A percentile compares a stretch with the other conserved stretches of the same genome.
These are phyloP conservation scores for Antechinus flavipes DNA, from an alignment of 2,113 vertebrate species.

Conservation along the genomic window DNA sequence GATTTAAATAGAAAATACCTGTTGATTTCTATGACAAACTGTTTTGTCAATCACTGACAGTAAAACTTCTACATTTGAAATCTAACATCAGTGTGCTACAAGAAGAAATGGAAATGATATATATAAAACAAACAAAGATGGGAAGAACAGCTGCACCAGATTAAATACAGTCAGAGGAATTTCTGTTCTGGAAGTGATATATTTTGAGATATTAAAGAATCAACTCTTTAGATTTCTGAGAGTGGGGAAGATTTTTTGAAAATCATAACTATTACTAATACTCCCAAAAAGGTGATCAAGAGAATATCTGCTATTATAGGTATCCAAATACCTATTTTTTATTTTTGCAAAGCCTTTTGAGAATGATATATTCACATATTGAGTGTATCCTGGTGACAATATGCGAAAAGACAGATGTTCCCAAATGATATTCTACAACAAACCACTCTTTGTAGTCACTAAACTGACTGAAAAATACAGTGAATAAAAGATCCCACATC, in stretches of 20 bases:
- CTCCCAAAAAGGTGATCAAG: background rate
- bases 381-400: background rate
- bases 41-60: background rate
- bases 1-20: background rate
- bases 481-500: background rate
- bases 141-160: background rate
- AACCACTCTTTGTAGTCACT: background rate
- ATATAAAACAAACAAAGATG: background rate
- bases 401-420: background rate
- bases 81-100: background rate
- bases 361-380: background rate
- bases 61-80: too few relatives aligned
- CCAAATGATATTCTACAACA: background rate
- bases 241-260: background rate
- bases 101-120: background rate
- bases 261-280: background rate
- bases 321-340: background rate
- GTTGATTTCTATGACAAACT: background rate
- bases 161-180: background rate
- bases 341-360: background rate
- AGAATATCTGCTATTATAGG: background rate
- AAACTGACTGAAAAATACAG: background rate
- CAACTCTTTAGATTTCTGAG: background rate
- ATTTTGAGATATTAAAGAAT: background rate
- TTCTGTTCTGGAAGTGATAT: background rate